Conservation (phyloP, 2,797 vertebrate species). For the Arctocebus calabarensis region DNA sequence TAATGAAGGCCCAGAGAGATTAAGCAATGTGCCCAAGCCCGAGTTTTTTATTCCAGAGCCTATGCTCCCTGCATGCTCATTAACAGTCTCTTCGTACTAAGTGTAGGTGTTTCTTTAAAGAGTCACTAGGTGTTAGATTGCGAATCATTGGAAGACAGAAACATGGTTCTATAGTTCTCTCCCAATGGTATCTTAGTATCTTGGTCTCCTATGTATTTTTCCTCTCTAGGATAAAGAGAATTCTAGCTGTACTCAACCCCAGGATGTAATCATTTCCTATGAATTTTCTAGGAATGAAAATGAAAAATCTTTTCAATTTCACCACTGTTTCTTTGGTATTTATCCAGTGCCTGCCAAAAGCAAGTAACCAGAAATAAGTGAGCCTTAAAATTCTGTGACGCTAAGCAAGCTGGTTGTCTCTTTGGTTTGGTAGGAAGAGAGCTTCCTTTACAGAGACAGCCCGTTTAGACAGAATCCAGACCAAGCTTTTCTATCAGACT, state of each 20-base stretch:
- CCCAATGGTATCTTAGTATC: neutral
- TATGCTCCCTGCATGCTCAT: neutral
- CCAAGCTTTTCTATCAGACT: neutral
- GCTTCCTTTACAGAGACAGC: neutral
- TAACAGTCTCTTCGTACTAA: neutral
- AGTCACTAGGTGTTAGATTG: neutral
- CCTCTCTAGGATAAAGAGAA: neutral
- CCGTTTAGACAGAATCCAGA: neutral
- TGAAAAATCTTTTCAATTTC: neutral
- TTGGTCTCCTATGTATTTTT: neutral
- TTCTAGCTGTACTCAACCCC: neutral
- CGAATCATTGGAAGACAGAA: neutral
- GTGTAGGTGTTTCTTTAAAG: neutral
- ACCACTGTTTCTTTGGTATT: neutral
- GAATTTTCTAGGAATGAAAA: slow-evolving; percentile 13
- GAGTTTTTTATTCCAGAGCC: neutral
- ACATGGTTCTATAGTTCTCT: neutral
- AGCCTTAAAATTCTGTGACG: neutral
- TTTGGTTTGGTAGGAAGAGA: neutral
- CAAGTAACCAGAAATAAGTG: slow-evolving; percentile 21
- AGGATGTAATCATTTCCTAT: neutral
- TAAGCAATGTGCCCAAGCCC: neutral
- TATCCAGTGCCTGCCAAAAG: neutral
- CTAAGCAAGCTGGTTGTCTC: neutral
- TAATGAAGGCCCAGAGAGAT: neutral